These are phyloP conservation scores for Muschampia plurimacula DNA, from an alignment of 2,888 invertebrate species.

Conservation along the genomic window DNA sequence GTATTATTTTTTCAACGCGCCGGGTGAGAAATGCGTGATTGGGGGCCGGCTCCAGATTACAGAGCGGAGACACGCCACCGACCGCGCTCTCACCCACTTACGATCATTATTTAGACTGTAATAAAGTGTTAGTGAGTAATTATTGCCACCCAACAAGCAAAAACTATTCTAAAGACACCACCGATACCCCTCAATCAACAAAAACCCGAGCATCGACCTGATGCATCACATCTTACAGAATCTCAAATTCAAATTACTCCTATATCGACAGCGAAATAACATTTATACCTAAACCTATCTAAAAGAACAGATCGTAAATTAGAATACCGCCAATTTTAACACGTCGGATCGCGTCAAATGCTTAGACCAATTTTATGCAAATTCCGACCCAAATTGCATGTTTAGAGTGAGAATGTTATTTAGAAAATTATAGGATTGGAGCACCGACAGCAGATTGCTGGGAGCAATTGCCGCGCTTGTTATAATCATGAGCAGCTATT, in stretches of 20 bases:
- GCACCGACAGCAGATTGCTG: slow-evolving; percentile 68
- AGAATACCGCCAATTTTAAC: slow-evolving; percentile 71
- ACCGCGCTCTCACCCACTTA: slow-evolving; percentile 75
- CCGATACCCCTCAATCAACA: slow-evolving; percentile 39
- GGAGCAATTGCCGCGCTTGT: slow-evolving; percentile 47
- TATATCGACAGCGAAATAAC: slow-evolving; percentile 20
- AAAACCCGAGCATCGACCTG: slow-evolving; percentile 25
- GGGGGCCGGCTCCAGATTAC: slow-evolving; percentile 82
- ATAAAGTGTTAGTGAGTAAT: slow-evolving; percentile 80
- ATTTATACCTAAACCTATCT: slow-evolving; percentile 44
- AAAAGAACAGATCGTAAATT: slow-evolving; percentile 64
- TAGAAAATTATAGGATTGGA: slow-evolving; percentile 75
- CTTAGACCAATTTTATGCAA: slow-evolving; percentile 81
- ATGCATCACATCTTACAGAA: slow-evolving; percentile 18
- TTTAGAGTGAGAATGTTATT: slow-evolving; percentile 76
- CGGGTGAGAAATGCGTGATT: slow-evolving; percentile 85
- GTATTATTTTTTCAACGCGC: slow-evolving; percentile 68
- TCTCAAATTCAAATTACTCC: slow-evolving; percentile 21
- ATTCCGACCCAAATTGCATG: slow-evolving; percentile 76
- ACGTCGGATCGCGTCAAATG: slow-evolving; percentile 73
- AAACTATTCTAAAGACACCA: slow-evolving; percentile 40
- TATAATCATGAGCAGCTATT: slow-evolving; percentile 36
- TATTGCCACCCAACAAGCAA: slow-evolving; percentile 71
- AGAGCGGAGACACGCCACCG: slow-evolving; percentile 79
- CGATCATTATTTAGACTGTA: slow-evolving; percentile 79